These are phyloP conservation scores for Paraescarpia echinospica DNA, from an alignment of 1,140 invertebrate genomes.

Conservation along the genomic window DNA sequence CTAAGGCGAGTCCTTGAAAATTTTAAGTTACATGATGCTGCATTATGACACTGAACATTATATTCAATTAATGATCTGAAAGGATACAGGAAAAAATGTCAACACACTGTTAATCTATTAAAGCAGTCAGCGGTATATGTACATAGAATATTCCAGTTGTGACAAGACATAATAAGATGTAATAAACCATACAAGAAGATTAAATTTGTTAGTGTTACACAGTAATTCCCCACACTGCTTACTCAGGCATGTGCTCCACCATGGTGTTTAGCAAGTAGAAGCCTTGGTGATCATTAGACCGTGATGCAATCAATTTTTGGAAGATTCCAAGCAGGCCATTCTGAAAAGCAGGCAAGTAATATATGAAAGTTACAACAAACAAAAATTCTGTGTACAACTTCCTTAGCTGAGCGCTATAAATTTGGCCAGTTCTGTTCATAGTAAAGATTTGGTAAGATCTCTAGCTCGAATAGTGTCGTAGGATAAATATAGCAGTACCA, in stretches of 20 bases:
- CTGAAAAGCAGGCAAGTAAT: conserved; percentile 59
- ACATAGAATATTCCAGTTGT: neutral
- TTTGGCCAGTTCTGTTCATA: neutral
- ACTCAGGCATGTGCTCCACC: conserved; percentile 67
- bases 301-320: conserved; percentile 94
- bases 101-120: neutral
- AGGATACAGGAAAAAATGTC: too few species aligned
- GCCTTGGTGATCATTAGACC: conserved; percentile 94
- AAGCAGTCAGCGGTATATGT: neutral
- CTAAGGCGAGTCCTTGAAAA: neutral
- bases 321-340: conserved; percentile 89
- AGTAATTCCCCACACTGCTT: conserved; percentile 57
- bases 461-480: neutral
- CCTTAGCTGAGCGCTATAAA: neutral
- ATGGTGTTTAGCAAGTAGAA: conserved; percentile 87
- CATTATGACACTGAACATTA: too few species aligned
- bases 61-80: neutral
- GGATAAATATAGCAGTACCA: neutral
- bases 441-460: neutral
- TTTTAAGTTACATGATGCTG: too few species aligned
- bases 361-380: neutral
- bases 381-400: neutral
- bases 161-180: neutral
- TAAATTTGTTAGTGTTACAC: neutral
- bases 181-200: neutral